Conservation (phyloP, 1,140 invertebrate species). For the Drosophila lowei region DNA sequence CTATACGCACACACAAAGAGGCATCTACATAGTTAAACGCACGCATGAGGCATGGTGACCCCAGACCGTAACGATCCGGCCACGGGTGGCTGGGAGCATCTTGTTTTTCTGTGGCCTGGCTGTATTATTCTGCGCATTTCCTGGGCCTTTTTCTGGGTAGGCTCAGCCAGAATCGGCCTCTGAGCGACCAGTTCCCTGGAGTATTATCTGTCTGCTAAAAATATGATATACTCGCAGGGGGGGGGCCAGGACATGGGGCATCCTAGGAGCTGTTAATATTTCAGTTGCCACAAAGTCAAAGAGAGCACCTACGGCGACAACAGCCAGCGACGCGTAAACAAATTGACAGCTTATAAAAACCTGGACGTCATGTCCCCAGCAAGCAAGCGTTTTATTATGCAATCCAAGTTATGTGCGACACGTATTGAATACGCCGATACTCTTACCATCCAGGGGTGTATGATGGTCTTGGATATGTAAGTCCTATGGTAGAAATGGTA, state of each 20-base stretch:
- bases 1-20: neutral
- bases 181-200: slow-evolving; percentile 54
- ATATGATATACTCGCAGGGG: slow-evolving; percentile 57
- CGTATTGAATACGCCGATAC: slow-evolving; percentile 27
- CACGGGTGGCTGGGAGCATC: slow-evolving; percentile 31
- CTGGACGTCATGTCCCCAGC: slow-evolving; percentile 67
- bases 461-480: too few species aligned
- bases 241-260: slow-evolving; percentile 51
- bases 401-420: slow-evolving; percentile 74
- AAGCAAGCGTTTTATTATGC: slow-evolving; percentile 75
- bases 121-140: slow-evolving; percentile 34
- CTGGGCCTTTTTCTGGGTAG: slow-evolving; percentile 8
- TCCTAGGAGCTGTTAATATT: slow-evolving; percentile 68
- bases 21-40: slow-evolving; percentile 43
- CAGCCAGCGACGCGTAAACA: slow-evolving; percentile 65
- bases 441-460: too few species aligned
- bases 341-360: slow-evolving; percentile 81
- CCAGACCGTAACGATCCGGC: slow-evolving; percentile 13
- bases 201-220: slow-evolving; percentile 69
- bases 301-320: slow-evolving; percentile 33
- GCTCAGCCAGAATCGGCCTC: slow-evolving; percentile 10
- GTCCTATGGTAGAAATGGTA: too few species aligned
- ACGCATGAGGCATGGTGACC: slow-evolving; percentile 58
- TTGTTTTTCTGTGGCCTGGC: slow-evolving; percentile 67
- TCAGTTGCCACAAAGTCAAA: slow-evolving; percentile 61